A percentile compares a stretch with the other conserved stretches of the same genome.
These are phyloP conservation scores for Nasonia oneida DNA, from an alignment of 2,888 invertebrate species.

Conservation along the genomic window DNA sequence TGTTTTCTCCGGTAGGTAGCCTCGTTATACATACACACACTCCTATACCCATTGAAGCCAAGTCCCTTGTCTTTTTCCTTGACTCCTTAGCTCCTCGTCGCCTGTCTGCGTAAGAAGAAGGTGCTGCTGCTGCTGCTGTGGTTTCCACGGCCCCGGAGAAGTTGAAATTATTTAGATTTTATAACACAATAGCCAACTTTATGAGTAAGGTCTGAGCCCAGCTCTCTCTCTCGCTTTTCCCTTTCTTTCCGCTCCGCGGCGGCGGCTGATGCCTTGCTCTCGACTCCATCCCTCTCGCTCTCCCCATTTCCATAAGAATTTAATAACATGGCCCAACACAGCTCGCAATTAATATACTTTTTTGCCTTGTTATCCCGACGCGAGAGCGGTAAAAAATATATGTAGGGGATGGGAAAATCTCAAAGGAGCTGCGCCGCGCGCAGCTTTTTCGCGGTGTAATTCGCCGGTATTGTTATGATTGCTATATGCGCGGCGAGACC, in stretches of 20 bases:
- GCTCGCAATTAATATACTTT: constrained; percentile 78
- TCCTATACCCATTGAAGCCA: constrained; percentile 31
- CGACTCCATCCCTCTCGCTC: neutral
- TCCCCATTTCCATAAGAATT: constrained; percentile 78
- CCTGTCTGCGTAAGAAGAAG: neutral
- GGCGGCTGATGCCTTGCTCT: constrained; percentile 18
- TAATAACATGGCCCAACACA: constrained; percentile 77
- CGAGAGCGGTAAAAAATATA: constrained; percentile 3
- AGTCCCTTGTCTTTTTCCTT: constrained; percentile 61
- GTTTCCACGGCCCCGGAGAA: constrained; percentile 64
- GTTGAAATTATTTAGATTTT: constrained; percentile 78
- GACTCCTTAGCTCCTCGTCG: constrained; percentile 48
- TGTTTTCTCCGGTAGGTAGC: constrained; percentile 9
- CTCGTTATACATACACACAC: constrained; percentile 32
- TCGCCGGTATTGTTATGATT: constrained; percentile 51
- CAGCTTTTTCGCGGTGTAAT: constrained; percentile 27
- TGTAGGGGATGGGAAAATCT: constrained; percentile 21
- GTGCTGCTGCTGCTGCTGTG: neutral
- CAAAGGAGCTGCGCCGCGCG: constrained; percentile 51
- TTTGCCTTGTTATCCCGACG: constrained; percentile 73
- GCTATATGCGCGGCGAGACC: neutral
- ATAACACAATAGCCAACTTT: constrained; percentile 78
- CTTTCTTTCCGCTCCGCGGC: constrained; percentile 1
- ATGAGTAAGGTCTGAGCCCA: constrained; percentile 68
- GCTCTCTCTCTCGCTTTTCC: constrained; percentile 32